Evolutionary conservation across 2,797 vertebrate genomes (phyloP).

Genomic region (Pachyuromys duprasi): DNA sequence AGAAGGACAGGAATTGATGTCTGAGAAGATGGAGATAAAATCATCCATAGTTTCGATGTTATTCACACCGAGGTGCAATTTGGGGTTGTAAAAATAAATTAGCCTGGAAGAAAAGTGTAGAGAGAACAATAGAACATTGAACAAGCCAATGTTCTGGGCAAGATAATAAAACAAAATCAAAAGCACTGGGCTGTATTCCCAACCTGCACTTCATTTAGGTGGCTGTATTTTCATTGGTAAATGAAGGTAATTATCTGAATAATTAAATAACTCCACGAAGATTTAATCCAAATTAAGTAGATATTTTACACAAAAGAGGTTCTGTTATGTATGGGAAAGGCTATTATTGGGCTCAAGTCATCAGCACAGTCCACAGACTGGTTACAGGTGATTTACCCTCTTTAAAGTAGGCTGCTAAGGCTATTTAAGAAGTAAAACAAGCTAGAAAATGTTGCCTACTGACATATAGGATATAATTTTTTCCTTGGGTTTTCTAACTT

Average conservation of each 20-base stretch:
- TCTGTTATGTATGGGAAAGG: slow-evolving; percentile 46
- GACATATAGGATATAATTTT: background rate
- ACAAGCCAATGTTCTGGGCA: slow-evolving; percentile 59
- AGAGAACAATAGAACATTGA: slow-evolving; percentile 66
- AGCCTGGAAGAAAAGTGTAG: slow-evolving; percentile 57
- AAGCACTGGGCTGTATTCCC: slow-evolving; percentile 54
- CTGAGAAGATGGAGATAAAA: slow-evolving; percentile 46
- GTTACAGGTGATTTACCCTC: slow-evolving; percentile 18
- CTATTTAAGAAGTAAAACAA: slow-evolving; percentile 55
- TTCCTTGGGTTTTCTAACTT: background rate
- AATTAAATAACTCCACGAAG: slow-evolving; percentile 74
- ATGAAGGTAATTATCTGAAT: slow-evolving; percentile 74
- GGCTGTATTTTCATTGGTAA: slow-evolving; percentile 65
- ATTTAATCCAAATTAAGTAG: slow-evolving; percentile 59
- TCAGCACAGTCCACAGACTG: background rate
- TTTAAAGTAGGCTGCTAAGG: background rate
- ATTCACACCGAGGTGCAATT: slow-evolving; percentile 52
- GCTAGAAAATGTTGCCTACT: background rate
- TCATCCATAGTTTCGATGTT: slow-evolving; percentile 55
- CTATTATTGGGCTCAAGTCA: slow-evolving; percentile 6
- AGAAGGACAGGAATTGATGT: slow-evolving; percentile 11
- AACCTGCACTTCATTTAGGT: slow-evolving; percentile 49
- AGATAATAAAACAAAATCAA: slow-evolving; percentile 69
- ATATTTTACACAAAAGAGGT: slow-evolving; percentile 62
- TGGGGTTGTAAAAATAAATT: slow-evolving; percentile 71